Percentiles rank a stretch among this genome's conserved stretches.
phyloP scores from a whole-genome alignment of 2,113 vertebrate genomes.

The Cynocephalus volans region DNA sequence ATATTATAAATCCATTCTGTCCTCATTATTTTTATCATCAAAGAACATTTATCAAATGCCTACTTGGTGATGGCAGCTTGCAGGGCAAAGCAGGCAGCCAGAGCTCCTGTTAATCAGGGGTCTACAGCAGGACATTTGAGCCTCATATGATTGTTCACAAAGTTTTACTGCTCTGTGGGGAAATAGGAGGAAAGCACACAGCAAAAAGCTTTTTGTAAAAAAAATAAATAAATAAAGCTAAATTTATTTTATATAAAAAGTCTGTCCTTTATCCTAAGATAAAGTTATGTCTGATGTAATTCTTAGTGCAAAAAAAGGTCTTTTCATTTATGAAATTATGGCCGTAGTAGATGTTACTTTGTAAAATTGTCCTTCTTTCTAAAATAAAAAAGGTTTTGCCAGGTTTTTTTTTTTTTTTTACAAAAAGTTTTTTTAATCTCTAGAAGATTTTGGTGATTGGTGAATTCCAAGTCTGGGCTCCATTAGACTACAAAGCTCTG shows the following conservation, averaged over 20 bases:
- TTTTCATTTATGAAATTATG: constrained; percentile 59
- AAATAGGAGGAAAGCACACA: constrained; percentile 40
- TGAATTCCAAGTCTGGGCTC: background rate
- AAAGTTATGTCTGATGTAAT: background rate
- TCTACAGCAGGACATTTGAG: constrained; percentile 15
- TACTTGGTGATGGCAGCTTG: constrained; percentile 41
- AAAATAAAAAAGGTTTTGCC: background rate
- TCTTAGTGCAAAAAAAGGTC: constrained; percentile 13
- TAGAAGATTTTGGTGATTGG: background rate
- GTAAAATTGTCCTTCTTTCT: constrained; percentile 37
- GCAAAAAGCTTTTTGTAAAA: background rate
- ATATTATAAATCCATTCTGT: constrained; percentile 77
- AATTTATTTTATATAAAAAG: background rate
- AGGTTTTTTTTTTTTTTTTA: background rate
- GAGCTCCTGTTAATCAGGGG: background rate
- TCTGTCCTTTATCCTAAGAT: background rate
- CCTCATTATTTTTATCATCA: constrained; percentile 78
- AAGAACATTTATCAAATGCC: constrained; percentile 77
- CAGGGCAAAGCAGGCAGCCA: background rate
- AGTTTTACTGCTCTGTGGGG: background rate
- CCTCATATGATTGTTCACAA: background rate
- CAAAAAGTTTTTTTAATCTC: background rate
- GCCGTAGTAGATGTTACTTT: constrained; percentile 40
- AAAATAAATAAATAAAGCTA: background rate
- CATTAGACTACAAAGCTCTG: background rate